Percentiles rank a stretch among this genome's conserved stretches.
phyloP scores from a whole-genome alignment of 2,888 invertebrate species.

The Cosmia pyralina region DNA sequence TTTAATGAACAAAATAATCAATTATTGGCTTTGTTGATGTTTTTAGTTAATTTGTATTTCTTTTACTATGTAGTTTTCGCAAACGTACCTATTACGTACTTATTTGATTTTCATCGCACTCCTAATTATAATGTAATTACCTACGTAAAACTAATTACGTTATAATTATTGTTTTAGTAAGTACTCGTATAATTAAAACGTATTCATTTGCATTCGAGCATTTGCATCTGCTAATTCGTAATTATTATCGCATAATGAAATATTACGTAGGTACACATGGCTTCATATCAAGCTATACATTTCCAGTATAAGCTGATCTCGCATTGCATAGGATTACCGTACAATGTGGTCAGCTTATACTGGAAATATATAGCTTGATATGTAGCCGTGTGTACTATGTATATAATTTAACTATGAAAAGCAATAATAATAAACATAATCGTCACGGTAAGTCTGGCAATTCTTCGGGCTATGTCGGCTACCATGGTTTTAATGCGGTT shows the following conservation, averaged over 20 bases:
- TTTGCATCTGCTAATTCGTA: too few species aligned
- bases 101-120: neutral
- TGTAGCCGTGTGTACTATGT: too few species aligned
- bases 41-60: slow-evolving; percentile 24
- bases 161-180: neutral
- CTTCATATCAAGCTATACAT: too few species aligned
- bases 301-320: too few species aligned
- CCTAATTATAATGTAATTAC: neutral
- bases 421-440: neutral
- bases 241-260: neutral
- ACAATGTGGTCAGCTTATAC: too few species aligned
- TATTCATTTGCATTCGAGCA: neutral
- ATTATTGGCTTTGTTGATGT: slow-evolving; percentile 26
- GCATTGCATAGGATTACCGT: too few species aligned
- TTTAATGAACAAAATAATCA: slow-evolving; percentile 57
- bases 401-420: too few species aligned
- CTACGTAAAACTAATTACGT: slow-evolving; percentile 6
- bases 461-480: neutral
- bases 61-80: slow-evolving; percentile 14
- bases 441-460: neutral
- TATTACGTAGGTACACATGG: neutral
- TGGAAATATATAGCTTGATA: too few species aligned
- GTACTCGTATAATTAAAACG: neutral
- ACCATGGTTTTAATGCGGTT: neutral
- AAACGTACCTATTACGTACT: neutral